Evolutionary conservation across 2,113 vertebrate genomes (phyloP).

Genomic region (Cacatua alba): DNA sequence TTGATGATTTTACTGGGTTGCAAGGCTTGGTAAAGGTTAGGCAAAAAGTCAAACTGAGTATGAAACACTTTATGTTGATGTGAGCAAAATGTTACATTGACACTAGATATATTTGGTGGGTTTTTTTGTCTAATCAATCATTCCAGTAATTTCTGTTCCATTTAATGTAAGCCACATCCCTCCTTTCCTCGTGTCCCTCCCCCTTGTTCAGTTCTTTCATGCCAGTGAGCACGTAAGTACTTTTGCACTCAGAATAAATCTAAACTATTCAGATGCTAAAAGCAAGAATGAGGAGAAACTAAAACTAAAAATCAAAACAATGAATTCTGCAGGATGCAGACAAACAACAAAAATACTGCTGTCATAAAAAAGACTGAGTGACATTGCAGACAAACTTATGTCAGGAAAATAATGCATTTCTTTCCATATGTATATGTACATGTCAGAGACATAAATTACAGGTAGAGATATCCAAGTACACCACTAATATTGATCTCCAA

Average conservation of each 20-base stretch:
- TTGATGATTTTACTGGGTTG: not conserved
- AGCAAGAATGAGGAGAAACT: not conserved
- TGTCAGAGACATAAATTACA: not conserved
- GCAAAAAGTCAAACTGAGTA: not conserved
- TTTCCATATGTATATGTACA: not conserved
- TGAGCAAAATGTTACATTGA: not conserved
- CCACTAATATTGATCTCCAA: slow-evolving; percentile 60
- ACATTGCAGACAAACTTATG: not conserved
- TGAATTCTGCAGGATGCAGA: not conserved
- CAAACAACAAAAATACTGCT: not conserved
- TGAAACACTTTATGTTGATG: not conserved
- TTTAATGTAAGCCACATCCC: not conserved
- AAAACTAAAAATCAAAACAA: not conserved
- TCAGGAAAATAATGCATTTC: not conserved
- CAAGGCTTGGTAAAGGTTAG: not conserved
- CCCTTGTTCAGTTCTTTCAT: not conserved
- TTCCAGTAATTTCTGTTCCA: not conserved
- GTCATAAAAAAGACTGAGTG: not conserved
- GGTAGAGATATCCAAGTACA: not conserved
- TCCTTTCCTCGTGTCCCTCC: not conserved
- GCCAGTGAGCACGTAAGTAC: not conserved
- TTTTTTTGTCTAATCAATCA: not conserved
- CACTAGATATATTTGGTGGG: not conserved
- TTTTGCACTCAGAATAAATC: not conserved
- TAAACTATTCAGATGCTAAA: not conserved